Conservation (phyloP, 1,140 invertebrate genomes). For the Antheraea mylitta region DNA sequence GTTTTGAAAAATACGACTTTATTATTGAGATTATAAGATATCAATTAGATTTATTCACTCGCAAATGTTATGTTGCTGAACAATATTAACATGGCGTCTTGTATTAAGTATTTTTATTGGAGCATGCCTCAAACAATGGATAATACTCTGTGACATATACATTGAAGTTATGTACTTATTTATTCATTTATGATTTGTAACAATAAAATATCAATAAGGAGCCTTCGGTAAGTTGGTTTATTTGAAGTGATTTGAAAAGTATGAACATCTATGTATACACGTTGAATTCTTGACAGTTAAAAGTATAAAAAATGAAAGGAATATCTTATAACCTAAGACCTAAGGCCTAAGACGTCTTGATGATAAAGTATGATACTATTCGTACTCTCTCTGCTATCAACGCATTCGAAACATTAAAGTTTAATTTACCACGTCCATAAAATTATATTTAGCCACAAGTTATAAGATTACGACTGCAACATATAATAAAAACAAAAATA, state of each 20-base stretch:
- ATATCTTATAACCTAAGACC: not conserved
- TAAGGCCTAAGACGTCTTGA: not conserved
- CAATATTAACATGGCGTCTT: conserved; percentile 44
- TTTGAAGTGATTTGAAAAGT: not conserved
- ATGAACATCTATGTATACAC: too few relatives aligned
- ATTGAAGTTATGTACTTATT: not conserved
- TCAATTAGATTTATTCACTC: not conserved
- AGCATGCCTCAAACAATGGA: conserved; percentile 44
- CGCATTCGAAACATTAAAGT: too few relatives aligned
- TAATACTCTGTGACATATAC: conserved; percentile 11
- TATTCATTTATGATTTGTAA: not conserved
- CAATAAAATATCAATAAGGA: not conserved
- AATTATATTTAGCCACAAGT: too few relatives aligned
- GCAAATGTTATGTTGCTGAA: conserved; percentile 14
- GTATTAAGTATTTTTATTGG: conserved; percentile 42
- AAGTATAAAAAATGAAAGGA: too few relatives aligned
- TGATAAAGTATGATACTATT: not conserved
- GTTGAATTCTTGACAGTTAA: too few relatives aligned
- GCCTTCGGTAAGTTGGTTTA: not conserved
- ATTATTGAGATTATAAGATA: conserved; percentile 2
- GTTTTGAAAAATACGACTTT: conserved; percentile 8
- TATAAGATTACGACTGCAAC: not conserved
- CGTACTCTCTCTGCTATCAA: not conserved
- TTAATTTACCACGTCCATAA: too few relatives aligned
- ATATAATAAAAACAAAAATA: not conserved